Evolutionary conservation across 30 jellyfish, hydroid and myxozoan genomes (phyloP).

Genomic region (Nemopilema nomurai): DNA sequence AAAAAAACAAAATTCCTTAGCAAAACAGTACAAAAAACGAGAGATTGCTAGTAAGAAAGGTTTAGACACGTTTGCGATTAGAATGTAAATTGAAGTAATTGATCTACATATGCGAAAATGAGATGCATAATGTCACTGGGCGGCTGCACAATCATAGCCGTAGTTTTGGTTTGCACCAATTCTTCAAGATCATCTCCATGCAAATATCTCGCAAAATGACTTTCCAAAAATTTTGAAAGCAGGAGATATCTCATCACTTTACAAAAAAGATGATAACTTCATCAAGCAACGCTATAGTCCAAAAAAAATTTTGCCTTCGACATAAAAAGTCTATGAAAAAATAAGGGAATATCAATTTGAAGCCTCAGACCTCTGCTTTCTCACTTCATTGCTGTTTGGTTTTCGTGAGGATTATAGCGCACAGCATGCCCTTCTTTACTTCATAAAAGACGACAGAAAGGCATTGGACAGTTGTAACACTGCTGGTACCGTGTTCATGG

Average conservation of each 20-base stretch:
- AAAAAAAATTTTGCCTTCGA: conserved; percentile 18
- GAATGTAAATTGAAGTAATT: no score
- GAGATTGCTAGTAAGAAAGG: no score
- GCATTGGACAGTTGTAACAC: background rate
- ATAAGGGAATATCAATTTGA: conserved; percentile 7
- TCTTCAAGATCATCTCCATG: background rate
- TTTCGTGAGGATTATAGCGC: conserved; percentile 13
- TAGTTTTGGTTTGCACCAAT: background rate
- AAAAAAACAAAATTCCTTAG: no score
- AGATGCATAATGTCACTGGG: no score
- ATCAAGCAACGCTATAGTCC: conserved; percentile 10
- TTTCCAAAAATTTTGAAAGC: conserved; percentile 1
- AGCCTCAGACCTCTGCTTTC: conserved; percentile 9
- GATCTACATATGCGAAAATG: no score
- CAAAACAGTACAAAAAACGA: no score
- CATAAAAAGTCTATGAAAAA: conserved; percentile 13
- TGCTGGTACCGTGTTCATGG: background rate
- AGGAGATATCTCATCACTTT: background rate
- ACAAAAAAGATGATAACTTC: background rate
- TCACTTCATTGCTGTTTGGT: conserved; percentile 8
- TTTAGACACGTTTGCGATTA: no score
- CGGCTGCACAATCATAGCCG: no score
- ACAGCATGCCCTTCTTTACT: conserved; percentile 20
- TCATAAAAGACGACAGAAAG: background rate
- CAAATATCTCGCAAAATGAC: background rate